Evolutionary conservation across 2,797 vertebrate species (phyloP).

Genomic region (Anas flavirostris): DNA sequence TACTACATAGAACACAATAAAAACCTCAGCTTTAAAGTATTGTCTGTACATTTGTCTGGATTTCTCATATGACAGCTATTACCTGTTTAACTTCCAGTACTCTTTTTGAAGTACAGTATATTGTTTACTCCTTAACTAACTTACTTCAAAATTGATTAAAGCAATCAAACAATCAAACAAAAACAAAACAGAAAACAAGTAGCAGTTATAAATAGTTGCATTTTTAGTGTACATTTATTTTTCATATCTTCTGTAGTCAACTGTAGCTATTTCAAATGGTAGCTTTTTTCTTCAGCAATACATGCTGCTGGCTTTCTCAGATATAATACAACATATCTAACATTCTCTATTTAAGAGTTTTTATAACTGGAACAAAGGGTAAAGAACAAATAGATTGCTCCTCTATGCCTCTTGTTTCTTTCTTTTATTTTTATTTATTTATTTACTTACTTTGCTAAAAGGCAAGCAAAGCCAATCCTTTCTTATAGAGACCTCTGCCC

Average conservation of each 20-base stretch:
- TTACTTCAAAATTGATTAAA: neutral
- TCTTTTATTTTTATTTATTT: too few relatives aligned
- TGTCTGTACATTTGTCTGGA: neutral
- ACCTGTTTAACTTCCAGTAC: neutral
- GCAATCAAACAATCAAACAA: neutral
- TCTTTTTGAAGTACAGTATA: neutral
- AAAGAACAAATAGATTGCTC: neutral
- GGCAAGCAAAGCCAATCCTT: slow-evolving; percentile 8
- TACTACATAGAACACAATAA: neutral
- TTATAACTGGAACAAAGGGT: neutral
- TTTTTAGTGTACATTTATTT: neutral
- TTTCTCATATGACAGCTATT: neutral
- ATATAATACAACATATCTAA: neutral
- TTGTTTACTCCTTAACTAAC: neutral
- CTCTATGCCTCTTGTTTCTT: neutral
- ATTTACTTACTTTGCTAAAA: neutral
- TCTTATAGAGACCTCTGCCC: slow-evolving; percentile 44
- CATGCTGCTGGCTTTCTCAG: neutral
- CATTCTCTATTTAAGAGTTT: neutral
- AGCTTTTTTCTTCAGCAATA: neutral
- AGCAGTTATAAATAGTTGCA: neutral
- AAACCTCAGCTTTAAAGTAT: neutral
- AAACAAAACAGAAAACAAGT: neutral
- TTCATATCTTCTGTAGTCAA: neutral
- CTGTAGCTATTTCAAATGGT: neutral